These are phyloP conservation scores for Corapipo altera DNA, from an alignment of 2,113 vertebrate genomes.

Conservation along the genomic window DNA sequence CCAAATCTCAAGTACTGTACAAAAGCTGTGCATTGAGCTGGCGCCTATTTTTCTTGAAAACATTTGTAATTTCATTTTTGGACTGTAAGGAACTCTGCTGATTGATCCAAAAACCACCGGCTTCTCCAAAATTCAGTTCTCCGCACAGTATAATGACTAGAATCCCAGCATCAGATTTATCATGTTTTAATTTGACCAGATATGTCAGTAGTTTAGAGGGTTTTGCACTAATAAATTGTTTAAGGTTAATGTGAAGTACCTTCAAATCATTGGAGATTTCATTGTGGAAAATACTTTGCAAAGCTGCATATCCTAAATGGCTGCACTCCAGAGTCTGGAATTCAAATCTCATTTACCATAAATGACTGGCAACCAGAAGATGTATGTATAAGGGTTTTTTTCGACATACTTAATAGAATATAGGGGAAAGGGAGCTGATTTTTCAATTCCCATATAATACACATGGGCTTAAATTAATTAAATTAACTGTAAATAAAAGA, in stretches of 20 bases:
- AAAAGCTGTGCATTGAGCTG: background rate
- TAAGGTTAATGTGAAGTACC: background rate
- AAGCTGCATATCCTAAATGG: conserved; percentile 20
- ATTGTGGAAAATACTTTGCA: conserved; percentile 31
- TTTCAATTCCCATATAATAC: background rate
- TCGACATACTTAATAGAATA: background rate
- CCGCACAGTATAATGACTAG: background rate
- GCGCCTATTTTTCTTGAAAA: background rate
- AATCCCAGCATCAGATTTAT: background rate
- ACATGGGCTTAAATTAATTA: background rate
- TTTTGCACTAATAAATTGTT: conserved; percentile 15
- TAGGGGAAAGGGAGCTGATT: background rate
- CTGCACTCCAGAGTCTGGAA: conserved; percentile 28
- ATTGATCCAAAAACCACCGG: background rate
- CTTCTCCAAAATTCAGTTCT: background rate
- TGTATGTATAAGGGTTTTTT: background rate
- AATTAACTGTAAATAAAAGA: background rate
- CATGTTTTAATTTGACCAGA: background rate
- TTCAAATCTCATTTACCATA: background rate
- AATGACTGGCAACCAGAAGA: background rate
- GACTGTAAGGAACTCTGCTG: background rate
- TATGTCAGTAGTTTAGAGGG: background rate
- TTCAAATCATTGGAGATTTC: background rate
- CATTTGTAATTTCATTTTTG: background rate
- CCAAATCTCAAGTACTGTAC: background rate